Conservation (phyloP, 2,888 invertebrate species). For the Lasioglossum vierecki region DNA sequence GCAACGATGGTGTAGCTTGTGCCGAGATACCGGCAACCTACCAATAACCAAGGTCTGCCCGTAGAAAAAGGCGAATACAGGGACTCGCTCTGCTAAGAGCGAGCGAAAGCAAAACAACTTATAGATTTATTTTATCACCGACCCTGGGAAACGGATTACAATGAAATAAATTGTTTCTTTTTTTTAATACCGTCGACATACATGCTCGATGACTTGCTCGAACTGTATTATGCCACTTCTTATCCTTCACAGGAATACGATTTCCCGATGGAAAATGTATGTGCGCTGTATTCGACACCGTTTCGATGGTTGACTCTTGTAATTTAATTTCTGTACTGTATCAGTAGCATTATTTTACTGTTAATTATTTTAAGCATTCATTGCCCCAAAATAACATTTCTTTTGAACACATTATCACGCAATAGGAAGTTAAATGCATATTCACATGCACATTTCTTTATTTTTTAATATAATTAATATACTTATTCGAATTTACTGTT, state of each 20-base stretch:
- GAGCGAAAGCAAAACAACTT: slow-evolving; percentile 58
- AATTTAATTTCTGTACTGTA: not conserved
- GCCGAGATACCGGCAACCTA: slow-evolving; percentile 72
- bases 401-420: not conserved
- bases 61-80: slow-evolving; percentile 51
- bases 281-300: not conserved
- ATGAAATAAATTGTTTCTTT: slow-evolving; percentile 64
- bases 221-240: not conserved
- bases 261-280: not conserved
- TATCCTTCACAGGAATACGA: not conserved
- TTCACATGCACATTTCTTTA: not conserved
- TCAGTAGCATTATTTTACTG: not conserved
- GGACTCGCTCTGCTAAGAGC: slow-evolving; percentile 33
- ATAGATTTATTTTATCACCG: slow-evolving; percentile 74
- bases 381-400: not conserved
- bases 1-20: slow-evolving; percentile 61
- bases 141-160: slow-evolving; percentile 70
- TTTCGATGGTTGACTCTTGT: not conserved
- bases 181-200: slow-evolving; percentile 55
- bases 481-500: not conserved
- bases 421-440: not conserved
- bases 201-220: not conserved
- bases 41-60: slow-evolving; percentile 70
- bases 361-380: not conserved
- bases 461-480: not conserved